Conservation (phyloP, 2,888 invertebrate species). For the Onthophagus sagittarius region DNA sequence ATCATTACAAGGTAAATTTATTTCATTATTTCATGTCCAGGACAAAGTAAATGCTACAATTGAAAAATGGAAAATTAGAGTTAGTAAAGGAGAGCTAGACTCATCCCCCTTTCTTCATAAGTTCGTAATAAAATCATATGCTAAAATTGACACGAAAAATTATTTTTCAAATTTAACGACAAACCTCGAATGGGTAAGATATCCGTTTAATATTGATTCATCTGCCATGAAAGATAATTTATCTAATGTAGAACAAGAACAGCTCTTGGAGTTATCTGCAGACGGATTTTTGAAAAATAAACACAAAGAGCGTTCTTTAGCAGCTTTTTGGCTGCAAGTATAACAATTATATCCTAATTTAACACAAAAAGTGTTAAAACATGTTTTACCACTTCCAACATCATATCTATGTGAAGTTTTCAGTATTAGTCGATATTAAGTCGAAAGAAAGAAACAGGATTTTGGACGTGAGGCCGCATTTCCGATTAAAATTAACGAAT, state of each 20-base stretch:
- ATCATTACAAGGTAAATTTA: neutral
- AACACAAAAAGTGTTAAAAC: conserved; percentile 4
- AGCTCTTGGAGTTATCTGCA: conserved; percentile 4
- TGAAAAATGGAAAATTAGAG: no score
- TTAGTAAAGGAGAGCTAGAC: no score
- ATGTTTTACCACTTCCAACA: conserved; percentile 13
- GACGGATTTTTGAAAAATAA: conserved; percentile 1
- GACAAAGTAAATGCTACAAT: neutral
- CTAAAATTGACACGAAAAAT: conserved; percentile 1
- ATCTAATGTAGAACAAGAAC: conserved; percentile 9
- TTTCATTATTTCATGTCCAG: neutral
- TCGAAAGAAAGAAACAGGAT: conserved; percentile 13
- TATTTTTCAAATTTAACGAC: neutral
- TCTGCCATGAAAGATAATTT: conserved; percentile 17
- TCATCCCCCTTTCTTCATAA: conserved; percentile 11
- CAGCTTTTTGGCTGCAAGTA: neutral
- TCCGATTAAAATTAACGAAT: conserved; percentile 17
- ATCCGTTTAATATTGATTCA: conserved; percentile 18
- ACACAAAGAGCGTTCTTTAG: neutral
- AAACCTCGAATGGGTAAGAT: conserved; percentile 13
- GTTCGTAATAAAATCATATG: conserved; percentile 8
- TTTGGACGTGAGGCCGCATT: conserved; percentile 16
- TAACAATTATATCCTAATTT: neutral
- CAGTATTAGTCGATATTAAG: neutral
- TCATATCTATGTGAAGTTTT: conserved; percentile 17